A percentile compares a stretch with the other conserved stretches of the same genome.
These are phyloP conservation scores for Chesias legatella DNA, from an alignment of 2,888 invertebrate genomes.

Conservation along the genomic window DNA sequence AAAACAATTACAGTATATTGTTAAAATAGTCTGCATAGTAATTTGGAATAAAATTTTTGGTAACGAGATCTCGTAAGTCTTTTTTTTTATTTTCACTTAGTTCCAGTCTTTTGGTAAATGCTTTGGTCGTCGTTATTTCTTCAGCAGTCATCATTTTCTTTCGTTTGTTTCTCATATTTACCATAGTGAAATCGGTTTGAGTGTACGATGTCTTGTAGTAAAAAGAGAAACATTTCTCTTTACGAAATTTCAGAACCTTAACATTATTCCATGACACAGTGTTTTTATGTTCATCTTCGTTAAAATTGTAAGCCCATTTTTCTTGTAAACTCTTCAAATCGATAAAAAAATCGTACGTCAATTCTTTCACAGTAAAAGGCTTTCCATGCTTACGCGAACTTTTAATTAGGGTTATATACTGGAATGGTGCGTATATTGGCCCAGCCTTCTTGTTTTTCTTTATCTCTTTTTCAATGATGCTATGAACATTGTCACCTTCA, in stretches of 20 bases:
- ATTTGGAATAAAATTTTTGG: conserved; percentile 6
- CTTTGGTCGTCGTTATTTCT: conserved; percentile 8
- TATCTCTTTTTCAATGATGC: conserved; percentile 15
- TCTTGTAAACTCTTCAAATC: conserved; percentile 27
- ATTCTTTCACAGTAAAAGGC: too few species aligned
- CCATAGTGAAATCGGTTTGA: conserved; percentile 2
- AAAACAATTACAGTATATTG: too few species aligned
- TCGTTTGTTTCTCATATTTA: conserved; percentile 19
- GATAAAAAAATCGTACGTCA: conserved; percentile 17
- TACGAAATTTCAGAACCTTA: too few species aligned
- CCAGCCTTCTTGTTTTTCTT: conserved; percentile 15
- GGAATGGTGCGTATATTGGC: conserved; percentile 13
- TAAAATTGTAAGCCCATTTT: conserved; percentile 21
- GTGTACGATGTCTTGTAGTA: conserved; percentile 18
- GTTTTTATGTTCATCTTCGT: conserved; percentile 6
- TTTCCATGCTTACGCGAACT: too few species aligned
- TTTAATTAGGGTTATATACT: conserved; percentile 13
- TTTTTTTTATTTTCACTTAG: background rate
- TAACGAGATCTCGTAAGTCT: conserved; percentile 2
- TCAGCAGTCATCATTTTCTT: conserved; percentile 14
- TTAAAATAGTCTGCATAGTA: too few species aligned
- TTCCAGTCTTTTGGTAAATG: conserved; percentile 3
- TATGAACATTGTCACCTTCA: conserved; percentile 29
- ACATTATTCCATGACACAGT: conserved; percentile 9
- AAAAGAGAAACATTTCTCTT: conserved; percentile 11